A percentile compares a stretch with the other conserved stretches of the same genome.
Conservation (phyloP, 2,888 invertebrate species). For the Stenotaenia linearis region DNA sequence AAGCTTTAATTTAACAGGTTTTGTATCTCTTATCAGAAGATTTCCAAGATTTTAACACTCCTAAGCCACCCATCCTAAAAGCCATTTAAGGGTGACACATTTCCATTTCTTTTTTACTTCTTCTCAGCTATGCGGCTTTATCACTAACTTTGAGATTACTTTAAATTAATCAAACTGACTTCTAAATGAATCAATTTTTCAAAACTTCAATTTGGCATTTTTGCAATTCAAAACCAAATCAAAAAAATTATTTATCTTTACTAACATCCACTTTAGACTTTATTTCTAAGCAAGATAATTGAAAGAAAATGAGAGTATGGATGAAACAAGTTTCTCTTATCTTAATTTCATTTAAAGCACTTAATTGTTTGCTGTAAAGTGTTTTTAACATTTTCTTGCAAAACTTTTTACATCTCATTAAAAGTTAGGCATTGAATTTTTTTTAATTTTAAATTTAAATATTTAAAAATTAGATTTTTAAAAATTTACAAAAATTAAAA, state of each 20-base stretch:
- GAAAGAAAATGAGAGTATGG: not conserved
- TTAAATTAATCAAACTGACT: not conserved
- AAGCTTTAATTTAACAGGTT: too few relatives aligned
- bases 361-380: not conserved
- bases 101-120: not conserved
- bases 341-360: not conserved
- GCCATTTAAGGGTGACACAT: not conserved
- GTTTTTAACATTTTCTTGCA: not conserved
- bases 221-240: not conserved
- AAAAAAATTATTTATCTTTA: not conserved
- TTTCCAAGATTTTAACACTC: too few relatives aligned
- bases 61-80: not conserved
- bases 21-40: too few relatives aligned
- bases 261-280: not conserved
- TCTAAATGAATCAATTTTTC: too few relatives aligned
- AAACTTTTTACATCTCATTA: not conserved
- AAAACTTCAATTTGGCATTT: not conserved
- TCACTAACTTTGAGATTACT: not conserved
- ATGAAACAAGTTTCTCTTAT: not conserved
- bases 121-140: not conserved
- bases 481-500: too few relatives aligned
- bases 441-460: too few relatives aligned
- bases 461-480: too few relatives aligned
- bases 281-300: not conserved
- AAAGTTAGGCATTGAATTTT: not conserved